phyloP scores from a whole-genome alignment of 2,888 invertebrate genomes.

The Cyclophora albipunctata region DNA sequence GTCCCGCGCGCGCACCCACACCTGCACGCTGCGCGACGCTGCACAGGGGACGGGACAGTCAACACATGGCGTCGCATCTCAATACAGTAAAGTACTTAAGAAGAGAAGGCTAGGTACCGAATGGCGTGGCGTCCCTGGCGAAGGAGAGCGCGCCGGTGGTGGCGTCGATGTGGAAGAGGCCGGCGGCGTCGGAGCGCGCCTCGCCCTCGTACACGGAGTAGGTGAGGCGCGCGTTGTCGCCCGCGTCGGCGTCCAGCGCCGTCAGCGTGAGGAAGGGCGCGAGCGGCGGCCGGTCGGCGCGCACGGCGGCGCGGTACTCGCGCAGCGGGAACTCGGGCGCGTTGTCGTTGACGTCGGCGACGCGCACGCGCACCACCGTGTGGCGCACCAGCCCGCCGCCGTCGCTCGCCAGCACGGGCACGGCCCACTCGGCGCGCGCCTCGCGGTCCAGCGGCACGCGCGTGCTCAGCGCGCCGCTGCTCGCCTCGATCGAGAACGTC shows the following conservation, averaged over 20 bases:
- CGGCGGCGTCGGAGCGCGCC: slow-evolving; percentile 67
- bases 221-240: slow-evolving; percentile 79
- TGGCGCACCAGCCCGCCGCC: slow-evolving; percentile 86
- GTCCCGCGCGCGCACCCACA: slow-evolving; percentile 93
- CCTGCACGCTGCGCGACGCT: slow-evolving; percentile 88
- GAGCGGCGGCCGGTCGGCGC: slow-evolving; percentile 54
- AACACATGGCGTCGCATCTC: neutral
- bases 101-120: slow-evolving; percentile 33
- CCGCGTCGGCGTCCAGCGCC: slow-evolving; percentile 88
- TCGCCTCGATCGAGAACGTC: slow-evolving; percentile 82
- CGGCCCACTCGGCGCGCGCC: slow-evolving; percentile 67
- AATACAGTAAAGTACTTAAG: neutral
- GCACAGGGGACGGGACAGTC: slow-evolving; percentile 8
- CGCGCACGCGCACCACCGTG: slow-evolving; percentile 84
- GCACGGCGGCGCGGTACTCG: slow-evolving; percentile 85
- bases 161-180: slow-evolving; percentile 84
- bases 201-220: slow-evolving; percentile 85
- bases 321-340: slow-evolving; percentile 83
- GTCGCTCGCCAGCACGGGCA: slow-evolving; percentile 89
- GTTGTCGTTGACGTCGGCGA: slow-evolving; percentile 90
- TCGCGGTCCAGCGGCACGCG: slow-evolving; percentile 85
- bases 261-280: slow-evolving; percentile 49
- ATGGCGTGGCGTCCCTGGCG: slow-evolving; percentile 75
- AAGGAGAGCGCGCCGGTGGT: slow-evolving; percentile 84
- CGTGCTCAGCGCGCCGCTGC: slow-evolving; percentile 82